These are phyloP conservation scores for Trissonchulus latispiculum DNA, from an alignment of 2,888 invertebrate species.

Conservation along the genomic window DNA sequence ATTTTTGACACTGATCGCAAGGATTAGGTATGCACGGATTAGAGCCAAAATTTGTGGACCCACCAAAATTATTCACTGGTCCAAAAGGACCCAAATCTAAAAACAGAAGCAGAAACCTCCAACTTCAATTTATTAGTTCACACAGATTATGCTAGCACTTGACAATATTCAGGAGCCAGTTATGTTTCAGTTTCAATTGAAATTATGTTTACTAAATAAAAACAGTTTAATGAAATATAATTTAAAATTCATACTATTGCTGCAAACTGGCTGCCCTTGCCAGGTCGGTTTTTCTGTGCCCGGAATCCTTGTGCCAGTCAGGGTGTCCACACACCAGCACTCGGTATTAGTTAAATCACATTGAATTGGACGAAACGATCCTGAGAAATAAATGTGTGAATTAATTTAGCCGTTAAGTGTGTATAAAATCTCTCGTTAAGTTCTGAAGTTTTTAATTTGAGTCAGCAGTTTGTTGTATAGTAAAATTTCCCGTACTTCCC, in stretches of 20 bases:
- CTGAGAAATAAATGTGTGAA: too few relatives aligned
- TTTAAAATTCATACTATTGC: neutral
- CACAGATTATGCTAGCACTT: too few relatives aligned
- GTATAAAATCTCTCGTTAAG: too few relatives aligned
- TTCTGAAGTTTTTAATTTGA: too few relatives aligned
- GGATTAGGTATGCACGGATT: neutral
- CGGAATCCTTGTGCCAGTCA: neutral
- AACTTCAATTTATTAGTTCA: too few relatives aligned
- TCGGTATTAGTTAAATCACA: neutral
- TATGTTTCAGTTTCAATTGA: too few relatives aligned
- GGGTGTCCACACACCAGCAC: constrained; percentile 12
- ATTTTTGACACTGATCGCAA: neutral
- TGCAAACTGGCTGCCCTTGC: neutral
- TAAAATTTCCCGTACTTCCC: too few relatives aligned
- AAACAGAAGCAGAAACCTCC: neutral
- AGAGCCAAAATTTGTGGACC: neutral
- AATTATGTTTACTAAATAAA: too few relatives aligned
- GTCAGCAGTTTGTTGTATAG: too few relatives aligned
- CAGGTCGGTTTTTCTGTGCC: neutral
- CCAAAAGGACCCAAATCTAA: neutral
- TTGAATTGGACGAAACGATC: neutral
- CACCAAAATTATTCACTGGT: neutral
- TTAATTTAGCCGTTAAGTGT: too few relatives aligned
- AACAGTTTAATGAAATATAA: neutral
- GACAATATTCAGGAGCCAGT: too few relatives aligned